Percentiles rank a stretch among this genome's conserved stretches.
Conservation (phyloP, 2,888 invertebrate genomes). For the Drosophila melanosoma region DNA sequence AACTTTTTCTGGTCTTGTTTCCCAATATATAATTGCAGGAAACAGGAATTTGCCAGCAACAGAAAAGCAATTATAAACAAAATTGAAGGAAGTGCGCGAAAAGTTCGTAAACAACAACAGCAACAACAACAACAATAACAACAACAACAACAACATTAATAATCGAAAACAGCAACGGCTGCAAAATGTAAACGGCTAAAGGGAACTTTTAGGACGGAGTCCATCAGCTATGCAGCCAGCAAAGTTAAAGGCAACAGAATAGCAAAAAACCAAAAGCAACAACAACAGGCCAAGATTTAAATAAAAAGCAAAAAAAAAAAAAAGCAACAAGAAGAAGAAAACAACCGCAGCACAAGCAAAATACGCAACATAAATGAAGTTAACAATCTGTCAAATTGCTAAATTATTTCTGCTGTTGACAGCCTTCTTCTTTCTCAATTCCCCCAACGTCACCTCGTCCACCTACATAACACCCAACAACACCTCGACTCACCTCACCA, state of each 20-base stretch:
- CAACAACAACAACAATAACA: constrained; percentile 11
- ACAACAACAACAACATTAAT: constrained; percentile 22
- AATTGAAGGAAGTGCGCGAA: constrained; percentile 39
- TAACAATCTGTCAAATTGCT: constrained; percentile 84
- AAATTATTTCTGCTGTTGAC: constrained; percentile 85
- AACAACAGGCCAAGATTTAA: constrained; percentile 24
- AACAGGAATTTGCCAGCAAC: constrained; percentile 44
- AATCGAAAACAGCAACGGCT: constrained; percentile 37
- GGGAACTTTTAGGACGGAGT: constrained; percentile 46
- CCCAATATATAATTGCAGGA: constrained; percentile 39
- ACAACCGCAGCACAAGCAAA: constrained; percentile 54
- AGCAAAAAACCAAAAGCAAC: constrained; percentile 7
- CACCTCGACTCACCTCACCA: constrained; percentile 13
- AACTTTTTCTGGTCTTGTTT: neutral
- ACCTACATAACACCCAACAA: constrained; percentile 11
- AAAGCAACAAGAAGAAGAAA: constrained; percentile 24
- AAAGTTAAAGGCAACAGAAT: constrained; percentile 31
- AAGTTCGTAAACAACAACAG: constrained; percentile 49
- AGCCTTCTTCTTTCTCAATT: constrained; percentile 83
- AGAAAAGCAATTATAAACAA: constrained; percentile 69
- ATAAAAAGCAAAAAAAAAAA: constrained; percentile 5
- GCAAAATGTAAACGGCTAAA: constrained; percentile 65
- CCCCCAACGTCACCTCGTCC: constrained; percentile 62
- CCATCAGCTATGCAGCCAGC: constrained; percentile 53
- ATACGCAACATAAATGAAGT: constrained; percentile 84